Base-by-base conservation (phyloP, 2,888 invertebrate genomes). In the Cantharis nigra region DNA sequence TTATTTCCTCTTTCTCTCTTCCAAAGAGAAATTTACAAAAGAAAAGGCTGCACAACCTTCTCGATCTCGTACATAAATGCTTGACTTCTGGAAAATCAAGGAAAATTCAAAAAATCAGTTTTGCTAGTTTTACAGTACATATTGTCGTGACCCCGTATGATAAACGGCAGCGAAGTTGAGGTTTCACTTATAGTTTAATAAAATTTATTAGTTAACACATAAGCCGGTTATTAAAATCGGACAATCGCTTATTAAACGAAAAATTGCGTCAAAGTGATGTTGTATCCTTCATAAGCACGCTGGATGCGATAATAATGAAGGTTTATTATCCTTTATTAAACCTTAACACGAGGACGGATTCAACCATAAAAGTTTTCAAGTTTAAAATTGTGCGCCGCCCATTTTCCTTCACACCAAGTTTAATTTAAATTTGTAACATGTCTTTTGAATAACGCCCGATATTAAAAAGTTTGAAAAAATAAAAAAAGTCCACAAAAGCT, bases 281-380 rank as follows among this genome's bases (percentile, higher is more conserved):
- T 49, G 49, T 49, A 49, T 49, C 49, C 49, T 49, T 49, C 49
- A 49, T 49, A 49, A 49, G 49, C n/a, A n/a, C 49, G 49, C 49
- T 49, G 49, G 49, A 49, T 49, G 49, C 70, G 72, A 73, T 77
- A 67, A 70, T 69, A 63, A 23, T 30, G 76, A 72, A 67, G 74
- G 67, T 75, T 74, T 77, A 74, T 20, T 62, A 33, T 67, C 71
- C 69, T 62, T 74, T 74, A 77, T 74, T 77, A 77, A 77, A 71
- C 71, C 65, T 71, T 70, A 30, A 70, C 62, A 70, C 71, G 67
- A 74, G 69, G 69, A 23, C 49, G 75, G 70, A 73, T 69, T 64
- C 70, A 9, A 69, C 74, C 69, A 77, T 77, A 74, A 74, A 77
- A 77, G 71, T 74, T 72, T 69, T 62, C 69, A 75, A 75, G 75